phyloP scores from a whole-genome alignment of 2,888 invertebrate genomes.

The Nymphalis c-album region DNA sequence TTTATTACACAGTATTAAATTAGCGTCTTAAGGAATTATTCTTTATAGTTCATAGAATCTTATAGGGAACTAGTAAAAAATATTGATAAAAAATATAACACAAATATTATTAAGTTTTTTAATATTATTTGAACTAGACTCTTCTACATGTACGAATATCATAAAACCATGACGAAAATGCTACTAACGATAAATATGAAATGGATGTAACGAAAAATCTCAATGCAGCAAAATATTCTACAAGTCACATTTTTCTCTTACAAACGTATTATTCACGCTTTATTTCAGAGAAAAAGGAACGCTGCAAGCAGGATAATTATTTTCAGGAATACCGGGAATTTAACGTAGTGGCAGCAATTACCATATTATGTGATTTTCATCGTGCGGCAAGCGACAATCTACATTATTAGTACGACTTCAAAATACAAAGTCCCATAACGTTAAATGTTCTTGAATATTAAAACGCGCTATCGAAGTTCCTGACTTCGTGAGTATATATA shows the following conservation, averaged over 20 bases:
- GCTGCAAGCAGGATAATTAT: conserved; percentile 35
- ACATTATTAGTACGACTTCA: conserved; percentile 21
- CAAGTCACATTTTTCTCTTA: conserved; percentile 19
- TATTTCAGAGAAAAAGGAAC: conserved; percentile 23
- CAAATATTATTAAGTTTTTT: too few relatives aligned
- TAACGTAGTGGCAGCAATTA: conserved; percentile 34
- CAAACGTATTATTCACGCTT: conserved; percentile 28
- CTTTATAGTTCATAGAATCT: too few relatives aligned
- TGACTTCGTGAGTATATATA: conserved; percentile 12
- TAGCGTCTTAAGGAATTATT: too few relatives aligned
- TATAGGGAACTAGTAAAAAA: too few relatives aligned
- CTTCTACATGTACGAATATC: neutral
- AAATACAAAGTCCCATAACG: conserved; percentile 25
- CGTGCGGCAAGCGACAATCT: conserved; percentile 22
- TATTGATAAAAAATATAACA: too few relatives aligned
- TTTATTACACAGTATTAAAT: too few relatives aligned
- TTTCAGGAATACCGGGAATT: conserved; percentile 36
- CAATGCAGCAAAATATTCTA: conserved; percentile 4
- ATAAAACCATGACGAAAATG: neutral
- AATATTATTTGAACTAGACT: too few relatives aligned
- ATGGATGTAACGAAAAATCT: conserved; percentile 6
- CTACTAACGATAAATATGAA: neutral
- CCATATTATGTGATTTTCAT: conserved; percentile 35
- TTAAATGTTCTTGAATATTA: conserved; percentile 14
- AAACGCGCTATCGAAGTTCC: conserved; percentile 30